phyloP scores from a whole-genome alignment of 2,888 invertebrate species.

The Nipponacmea schrenckii region DNA sequence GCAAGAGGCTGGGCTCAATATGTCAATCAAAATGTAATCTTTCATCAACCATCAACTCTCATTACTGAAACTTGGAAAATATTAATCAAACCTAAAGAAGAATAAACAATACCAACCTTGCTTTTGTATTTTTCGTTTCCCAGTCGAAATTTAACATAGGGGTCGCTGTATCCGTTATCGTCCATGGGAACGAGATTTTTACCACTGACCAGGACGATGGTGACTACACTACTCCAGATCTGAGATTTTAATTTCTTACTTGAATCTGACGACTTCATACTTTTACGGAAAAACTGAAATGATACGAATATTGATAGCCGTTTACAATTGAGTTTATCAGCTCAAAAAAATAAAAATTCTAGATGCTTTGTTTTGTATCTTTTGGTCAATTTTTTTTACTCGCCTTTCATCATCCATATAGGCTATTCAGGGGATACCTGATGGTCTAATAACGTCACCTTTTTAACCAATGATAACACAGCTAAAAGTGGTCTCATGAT shows the following conservation, averaged over 20 bases:
- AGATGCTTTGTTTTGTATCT: neutral
- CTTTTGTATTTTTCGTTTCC: conserved; percentile 98
- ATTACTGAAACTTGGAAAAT: too few relatives aligned
- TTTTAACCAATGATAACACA: too few relatives aligned
- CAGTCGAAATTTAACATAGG: conserved; percentile 95
- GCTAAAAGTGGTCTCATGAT: too few relatives aligned
- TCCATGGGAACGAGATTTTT: conserved; percentile 87
- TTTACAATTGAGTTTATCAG: neutral
- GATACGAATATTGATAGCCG: neutral
- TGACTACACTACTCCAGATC: conserved; percentile 97
- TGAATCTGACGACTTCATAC: conserved; percentile 17
- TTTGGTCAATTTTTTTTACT: too few relatives aligned
- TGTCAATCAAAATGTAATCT: too few relatives aligned
- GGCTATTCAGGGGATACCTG: too few relatives aligned
- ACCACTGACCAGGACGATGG: conserved; percentile 95
- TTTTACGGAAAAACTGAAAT: conserved; percentile 19
- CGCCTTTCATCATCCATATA: too few relatives aligned
- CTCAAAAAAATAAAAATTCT: neutral
- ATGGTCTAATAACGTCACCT: too few relatives aligned
- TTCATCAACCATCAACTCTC: too few relatives aligned
- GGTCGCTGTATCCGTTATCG: conserved; percentile 88
- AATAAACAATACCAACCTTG: conserved; percentile 71
- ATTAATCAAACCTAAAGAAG: too few relatives aligned
- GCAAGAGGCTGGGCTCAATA: too few relatives aligned
- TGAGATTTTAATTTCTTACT: conserved; percentile 81